Conservation (phyloP, 1,140 invertebrate species). For the Achroia grisella region DNA sequence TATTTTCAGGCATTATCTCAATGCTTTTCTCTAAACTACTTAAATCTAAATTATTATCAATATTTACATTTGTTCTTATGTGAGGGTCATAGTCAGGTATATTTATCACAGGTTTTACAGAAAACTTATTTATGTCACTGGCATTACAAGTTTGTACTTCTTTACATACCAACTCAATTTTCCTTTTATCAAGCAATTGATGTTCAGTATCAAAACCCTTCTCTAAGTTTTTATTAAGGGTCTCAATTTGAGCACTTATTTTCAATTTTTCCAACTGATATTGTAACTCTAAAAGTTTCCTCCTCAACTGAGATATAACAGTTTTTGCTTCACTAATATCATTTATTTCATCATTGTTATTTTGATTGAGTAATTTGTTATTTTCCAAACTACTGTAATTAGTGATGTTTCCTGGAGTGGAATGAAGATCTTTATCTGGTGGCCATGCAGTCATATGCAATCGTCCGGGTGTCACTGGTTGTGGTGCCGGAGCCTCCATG, state of each 20-base stretch:
- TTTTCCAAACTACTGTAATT: constrained; percentile 23
- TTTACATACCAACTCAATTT: constrained; percentile 31
- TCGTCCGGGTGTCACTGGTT: constrained; percentile 80
- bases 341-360: constrained; percentile 53
- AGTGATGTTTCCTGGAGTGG: constrained; percentile 22
- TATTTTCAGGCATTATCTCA: constrained; percentile 38
- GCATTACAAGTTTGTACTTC: constrained; percentile 43
- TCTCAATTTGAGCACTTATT: constrained; percentile 70
- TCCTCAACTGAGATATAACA: constrained; percentile 55
- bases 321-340: constrained; percentile 56
- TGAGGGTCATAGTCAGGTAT: constrained; percentile 40
- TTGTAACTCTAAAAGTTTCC: constrained; percentile 67
- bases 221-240: constrained; percentile 67
- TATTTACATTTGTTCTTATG: constrained; percentile 62
- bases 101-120: constrained; percentile 58
- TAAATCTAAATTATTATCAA: constrained; percentile 56
- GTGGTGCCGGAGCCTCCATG: constrained; percentile 79
- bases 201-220: constrained; percentile 59
- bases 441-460: constrained; percentile 62
- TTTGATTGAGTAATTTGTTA: constrained; percentile 31
- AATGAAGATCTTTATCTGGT: constrained; percentile 43
- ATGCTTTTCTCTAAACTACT: constrained; percentile 49
- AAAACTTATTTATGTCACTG: constrained; percentile 34
- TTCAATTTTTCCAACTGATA: constrained; percentile 74
- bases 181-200: constrained; percentile 26